Evolutionary conservation across 2,113 vertebrate species (phyloP).

Genomic region (Austrofundulus limnaeus): DNA sequence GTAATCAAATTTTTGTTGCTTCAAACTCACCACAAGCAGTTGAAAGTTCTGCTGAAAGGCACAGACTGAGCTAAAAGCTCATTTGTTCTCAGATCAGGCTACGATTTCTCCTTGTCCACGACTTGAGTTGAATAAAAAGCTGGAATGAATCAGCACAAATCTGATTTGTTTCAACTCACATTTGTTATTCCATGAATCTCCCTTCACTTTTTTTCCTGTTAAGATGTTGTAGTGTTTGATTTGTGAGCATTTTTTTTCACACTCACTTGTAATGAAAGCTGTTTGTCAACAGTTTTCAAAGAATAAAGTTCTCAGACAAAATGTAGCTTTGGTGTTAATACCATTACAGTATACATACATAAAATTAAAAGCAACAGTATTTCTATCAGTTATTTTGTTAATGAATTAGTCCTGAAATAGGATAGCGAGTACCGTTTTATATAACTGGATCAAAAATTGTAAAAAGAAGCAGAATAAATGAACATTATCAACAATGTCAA

Average conservation of each 20-base stretch:
- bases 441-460: no score
- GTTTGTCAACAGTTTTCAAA: background rate
- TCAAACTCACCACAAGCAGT: background rate
- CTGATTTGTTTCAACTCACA: constrained; percentile 19
- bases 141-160: background rate
- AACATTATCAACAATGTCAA: no score
- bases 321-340: no score
- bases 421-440: no score
- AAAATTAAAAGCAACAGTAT: no score
- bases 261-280: background rate
- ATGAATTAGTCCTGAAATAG: no score
- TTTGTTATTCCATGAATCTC: constrained; percentile 7
- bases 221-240: background rate
- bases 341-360: no score
- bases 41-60: background rate
- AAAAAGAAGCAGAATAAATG: no score
- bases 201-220: background rate
- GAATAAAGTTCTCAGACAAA: background rate
- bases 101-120: constrained; percentile 6
- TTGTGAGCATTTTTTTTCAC: background rate
- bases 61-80: background rate
- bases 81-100: background rate
- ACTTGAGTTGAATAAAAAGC: background rate
- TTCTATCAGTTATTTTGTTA: no score
- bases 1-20: constrained; percentile 9